Evolutionary conservation across 2,797 vertebrate species (phyloP).

Genomic region (Brachyalestes nurse): DNA sequence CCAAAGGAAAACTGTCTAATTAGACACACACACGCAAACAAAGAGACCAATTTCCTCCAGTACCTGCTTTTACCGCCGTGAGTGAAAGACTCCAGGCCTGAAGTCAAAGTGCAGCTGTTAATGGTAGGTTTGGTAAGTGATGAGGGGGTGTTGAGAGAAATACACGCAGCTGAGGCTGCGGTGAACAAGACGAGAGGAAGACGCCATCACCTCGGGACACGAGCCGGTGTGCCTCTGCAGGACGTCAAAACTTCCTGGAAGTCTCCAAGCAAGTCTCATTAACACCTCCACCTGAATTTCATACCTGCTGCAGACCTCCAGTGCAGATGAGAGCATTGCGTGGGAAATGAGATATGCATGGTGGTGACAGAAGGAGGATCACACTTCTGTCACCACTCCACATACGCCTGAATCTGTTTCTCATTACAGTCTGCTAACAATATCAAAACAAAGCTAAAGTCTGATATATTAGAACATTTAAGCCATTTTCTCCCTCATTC

Average conservation of each 20-base stretch:
- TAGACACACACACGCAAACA: not conserved
- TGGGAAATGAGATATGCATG: not conserved
- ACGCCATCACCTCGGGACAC: constrained; percentile 23
- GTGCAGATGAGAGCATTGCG: not conserved
- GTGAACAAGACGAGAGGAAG: constrained; percentile 30
- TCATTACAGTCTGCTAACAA: not conserved
- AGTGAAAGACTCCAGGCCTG: not conserved
- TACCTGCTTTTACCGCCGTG: not conserved
- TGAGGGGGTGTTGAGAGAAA: constrained; percentile 41
- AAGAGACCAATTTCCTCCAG: constrained; percentile 21
- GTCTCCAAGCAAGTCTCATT: constrained; percentile 12
- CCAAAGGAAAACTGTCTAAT: not conserved
- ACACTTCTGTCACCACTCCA: not conserved
- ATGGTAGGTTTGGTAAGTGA: constrained; percentile 41
- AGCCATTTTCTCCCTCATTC: not conserved
- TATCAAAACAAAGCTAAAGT: not conserved
- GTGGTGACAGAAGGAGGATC: constrained; percentile 7
- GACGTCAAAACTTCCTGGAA: constrained; percentile 23
- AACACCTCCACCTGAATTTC: constrained; percentile 31
- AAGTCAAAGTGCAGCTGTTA: constrained; percentile 15
- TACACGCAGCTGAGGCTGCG: constrained; percentile 17
- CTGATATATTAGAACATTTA: no score
- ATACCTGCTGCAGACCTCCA: constrained; percentile 25
- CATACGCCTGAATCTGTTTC: not conserved
- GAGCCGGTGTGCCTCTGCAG: not conserved